Evolutionary conservation across 2,113 vertebrate genomes (phyloP), one percentile per base, ranked within the genome.

Genomic region (Phasianus colchicus): DNA sequence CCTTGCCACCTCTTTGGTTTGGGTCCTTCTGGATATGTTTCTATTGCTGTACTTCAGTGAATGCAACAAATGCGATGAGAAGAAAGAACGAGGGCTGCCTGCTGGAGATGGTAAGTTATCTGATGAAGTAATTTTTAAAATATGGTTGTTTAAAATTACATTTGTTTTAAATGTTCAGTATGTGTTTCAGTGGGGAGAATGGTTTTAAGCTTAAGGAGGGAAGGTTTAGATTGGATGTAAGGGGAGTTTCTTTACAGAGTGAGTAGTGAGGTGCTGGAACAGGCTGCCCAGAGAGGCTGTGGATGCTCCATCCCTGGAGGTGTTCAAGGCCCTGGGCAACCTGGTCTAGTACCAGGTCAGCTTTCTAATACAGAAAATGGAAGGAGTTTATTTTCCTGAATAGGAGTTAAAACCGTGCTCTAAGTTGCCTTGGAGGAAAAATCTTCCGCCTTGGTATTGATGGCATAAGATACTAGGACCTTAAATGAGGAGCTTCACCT

Each of bases 21-120:
- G 99, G 99, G 99, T 99, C 96, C 99, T 99, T 97, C 97, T 99
- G 98, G 99, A 99, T 97, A 99, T 99, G 98, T 99, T 99, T 96
- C 98, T 99, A 75, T 98, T 99, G 97, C 98, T 99, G 71, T 99
- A 99, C 98, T 99, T 99, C 98, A 99, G 99, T 88, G 99, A 99
- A 97, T 99, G 99, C 98, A 99, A 99, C 98, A 99, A 99, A 97
- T 99, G 99, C 89, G 99, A 99, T 47, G 98, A 99, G 90, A 99
- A 99, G 93, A 99, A 99, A 96, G 99, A 99, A 71, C 95, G 98
- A 95, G 99, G 99, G 75, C 97, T 99, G 94, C 99, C 98, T 97
- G 98, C 98, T 88, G 98, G 98, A 38, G 98, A 98, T 85, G 98
- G 98, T 98, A 89, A 98, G 98, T 97, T 86, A 83, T 88, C 16